phyloP scores from a whole-genome alignment of 1,140 invertebrate species.

The Apolygus lucorum region DNA sequence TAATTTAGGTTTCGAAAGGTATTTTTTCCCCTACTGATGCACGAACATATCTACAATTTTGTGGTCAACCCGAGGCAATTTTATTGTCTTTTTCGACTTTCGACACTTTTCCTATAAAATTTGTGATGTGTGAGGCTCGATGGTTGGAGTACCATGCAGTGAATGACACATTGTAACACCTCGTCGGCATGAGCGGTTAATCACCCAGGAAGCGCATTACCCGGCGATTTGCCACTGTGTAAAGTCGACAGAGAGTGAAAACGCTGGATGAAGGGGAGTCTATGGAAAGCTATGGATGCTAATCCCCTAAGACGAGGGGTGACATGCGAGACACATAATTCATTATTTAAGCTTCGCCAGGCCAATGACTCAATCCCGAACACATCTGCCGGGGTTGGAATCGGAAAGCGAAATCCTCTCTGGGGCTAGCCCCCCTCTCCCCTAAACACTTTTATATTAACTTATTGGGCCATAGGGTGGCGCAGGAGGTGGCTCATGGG shows the following conservation, averaged over 20 bases:
- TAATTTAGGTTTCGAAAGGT: too few species aligned
- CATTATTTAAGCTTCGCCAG: constrained; percentile 15
- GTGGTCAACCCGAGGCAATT: too few species aligned
- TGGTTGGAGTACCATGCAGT: too few species aligned
- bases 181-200: neutral
- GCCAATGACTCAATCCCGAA: constrained; percentile 14
- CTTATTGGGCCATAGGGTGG: constrained; percentile 12
- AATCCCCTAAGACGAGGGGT: constrained; percentile 16
- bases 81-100: too few species aligned
- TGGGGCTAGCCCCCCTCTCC: neutral
- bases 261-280: neutral
- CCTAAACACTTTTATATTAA: constrained; percentile 21
- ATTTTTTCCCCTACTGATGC: too few species aligned
- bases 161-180: too few species aligned
- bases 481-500: neutral
- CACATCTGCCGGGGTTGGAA: neutral
- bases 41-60: too few species aligned
- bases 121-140: too few species aligned
- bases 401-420: neutral
- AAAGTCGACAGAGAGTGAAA: constrained; percentile 5
- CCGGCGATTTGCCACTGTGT: neutral
- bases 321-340: constrained; percentile 19
- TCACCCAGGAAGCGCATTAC: too few species aligned
- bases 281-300: neutral
- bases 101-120: too few species aligned